A percentile compares a stretch with the other conserved stretches of the same genome.
These are phyloP conservation scores for Magallana nippona DNA, from an alignment of 2,888 invertebrate species.

Conservation along the genomic window DNA sequence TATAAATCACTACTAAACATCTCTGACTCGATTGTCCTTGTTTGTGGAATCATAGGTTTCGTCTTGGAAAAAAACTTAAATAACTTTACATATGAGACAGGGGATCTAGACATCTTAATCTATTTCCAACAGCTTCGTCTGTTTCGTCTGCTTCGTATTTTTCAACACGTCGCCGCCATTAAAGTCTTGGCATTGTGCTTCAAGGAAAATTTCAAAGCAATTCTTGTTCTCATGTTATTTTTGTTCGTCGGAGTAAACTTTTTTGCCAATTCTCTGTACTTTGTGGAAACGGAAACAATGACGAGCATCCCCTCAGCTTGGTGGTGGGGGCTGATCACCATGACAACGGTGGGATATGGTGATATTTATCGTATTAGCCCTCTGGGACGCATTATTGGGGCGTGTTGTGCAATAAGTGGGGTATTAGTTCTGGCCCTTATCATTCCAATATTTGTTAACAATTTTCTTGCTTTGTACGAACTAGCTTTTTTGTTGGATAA, in stretches of 20 bases:
- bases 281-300: conserved; percentile 47
- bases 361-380: conserved; percentile 54
- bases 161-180: conserved; percentile 52
- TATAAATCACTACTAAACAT: conserved; percentile 36
- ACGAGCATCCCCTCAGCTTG: conserved; percentile 54
- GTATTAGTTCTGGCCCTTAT: conserved; percentile 56
- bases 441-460: conserved; percentile 61
- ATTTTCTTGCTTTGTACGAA: conserved; percentile 57
- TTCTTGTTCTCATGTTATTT: conserved; percentile 48
- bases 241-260: conserved; percentile 53
- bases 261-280: conserved; percentile 54
- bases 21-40: conserved; percentile 22
- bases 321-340: conserved; percentile 61
- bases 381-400: conserved; percentile 48
- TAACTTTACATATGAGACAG: conserved; percentile 43
- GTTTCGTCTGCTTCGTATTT: conserved; percentile 53
- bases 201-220: conserved; percentile 51
- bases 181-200: conserved; percentile 54
- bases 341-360: conserved; percentile 63
- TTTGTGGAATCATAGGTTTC: conserved; percentile 7
- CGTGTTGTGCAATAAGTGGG: conserved; percentile 53
- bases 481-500: conserved; percentile 47
- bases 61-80: neutral
- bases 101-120: conserved; percentile 50
- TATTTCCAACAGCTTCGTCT: conserved; percentile 55